Base-by-base conservation (phyloP, 2,113 vertebrate species). In the Naja naja region DNA sequence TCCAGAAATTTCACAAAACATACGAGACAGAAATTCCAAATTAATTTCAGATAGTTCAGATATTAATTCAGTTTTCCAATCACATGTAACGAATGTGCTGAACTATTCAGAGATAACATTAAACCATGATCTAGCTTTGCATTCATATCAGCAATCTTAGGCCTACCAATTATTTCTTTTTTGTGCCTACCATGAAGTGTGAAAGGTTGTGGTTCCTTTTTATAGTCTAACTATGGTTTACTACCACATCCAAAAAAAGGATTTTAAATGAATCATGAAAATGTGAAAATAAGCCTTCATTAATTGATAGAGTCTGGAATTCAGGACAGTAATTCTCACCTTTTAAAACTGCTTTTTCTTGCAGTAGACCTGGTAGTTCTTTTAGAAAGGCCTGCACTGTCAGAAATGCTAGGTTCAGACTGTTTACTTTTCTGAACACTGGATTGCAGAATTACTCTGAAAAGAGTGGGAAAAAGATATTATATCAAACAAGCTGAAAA, bases 381-480 rank as follows among this genome's bases (percentile, higher is more conserved):
- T 98, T 99, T 99, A 97, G 98, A 97, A 98, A 97, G 97, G 95
- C 98, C 98, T 95, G 98, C 96, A 97, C 96, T 98, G 95, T 97
- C 98, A 96, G 98, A 98, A 97, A 98, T 96, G 97, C 97, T 96
- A 97, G 98, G 97, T 98, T 98, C 97, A 96, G 98, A 95, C 92
- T 97, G 97, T 97, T 98, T 98, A 97, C 96, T 98, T 97, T 98
- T 98, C 97, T 99, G 98, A 97, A 98, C 97, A 96, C 98, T 98
- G 97, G 98, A 97, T 96, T 99, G 98, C 94, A 99, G 97, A 97
- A 99, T 98, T 97, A 98, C 98, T 97, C 98, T 98, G 98, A 94
- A 98, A 98, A 97, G 89, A 96, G 97, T 91, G 96, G 95, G 96
- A 97, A 97, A 98, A 96, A 97, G 91, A 94, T 95, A 95, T 92